Percentiles rank a stretch among this genome's conserved stretches.
Evolutionary conservation across 1,140 invertebrate species (phyloP).

Genomic region (Cydia amplana): DNA sequence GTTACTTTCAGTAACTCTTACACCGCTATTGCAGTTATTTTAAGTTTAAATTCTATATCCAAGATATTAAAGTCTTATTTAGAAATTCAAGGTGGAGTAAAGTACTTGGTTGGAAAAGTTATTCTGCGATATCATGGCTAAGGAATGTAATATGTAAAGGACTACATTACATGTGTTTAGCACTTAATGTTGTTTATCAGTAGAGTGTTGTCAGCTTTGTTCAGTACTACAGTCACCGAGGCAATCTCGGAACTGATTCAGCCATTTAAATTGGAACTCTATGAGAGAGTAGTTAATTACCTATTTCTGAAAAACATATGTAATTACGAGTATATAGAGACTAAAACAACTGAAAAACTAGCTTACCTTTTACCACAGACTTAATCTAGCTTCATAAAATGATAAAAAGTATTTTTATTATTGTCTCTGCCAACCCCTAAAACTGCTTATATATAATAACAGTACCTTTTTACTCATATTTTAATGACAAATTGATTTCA

Average conservation of each 20-base stretch:
- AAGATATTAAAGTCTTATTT: background rate
- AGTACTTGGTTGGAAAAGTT: background rate
- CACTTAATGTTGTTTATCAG: slow-evolving; percentile 8
- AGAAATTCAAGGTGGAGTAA: background rate
- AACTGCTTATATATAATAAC: background rate
- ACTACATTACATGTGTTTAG: slow-evolving; percentile 8
- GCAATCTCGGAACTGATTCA: background rate
- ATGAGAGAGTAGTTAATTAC: too few species aligned
- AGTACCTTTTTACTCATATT: background rate
- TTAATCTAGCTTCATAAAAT: too few species aligned
- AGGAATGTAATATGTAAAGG: slow-evolving; percentile 11
- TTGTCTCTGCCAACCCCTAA: background rate
- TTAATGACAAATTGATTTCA: background rate
- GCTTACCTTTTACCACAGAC: too few species aligned
- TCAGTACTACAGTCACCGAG: background rate
- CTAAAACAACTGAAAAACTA: too few species aligned
- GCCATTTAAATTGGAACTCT: too few species aligned
- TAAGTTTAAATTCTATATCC: background rate
- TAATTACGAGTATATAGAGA: too few species aligned
- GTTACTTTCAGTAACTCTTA: background rate
- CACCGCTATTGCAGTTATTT: background rate
- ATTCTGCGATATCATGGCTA: background rate
- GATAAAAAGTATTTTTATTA: background rate
- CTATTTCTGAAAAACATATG: too few species aligned
- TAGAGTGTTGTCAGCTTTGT: background rate